Percentiles rank a stretch among this genome's conserved stretches.
These are phyloP conservation scores for Cirrhinus mrigala DNA, from an alignment of 2,797 vertebrate genomes.

Conservation along the genomic window DNA sequence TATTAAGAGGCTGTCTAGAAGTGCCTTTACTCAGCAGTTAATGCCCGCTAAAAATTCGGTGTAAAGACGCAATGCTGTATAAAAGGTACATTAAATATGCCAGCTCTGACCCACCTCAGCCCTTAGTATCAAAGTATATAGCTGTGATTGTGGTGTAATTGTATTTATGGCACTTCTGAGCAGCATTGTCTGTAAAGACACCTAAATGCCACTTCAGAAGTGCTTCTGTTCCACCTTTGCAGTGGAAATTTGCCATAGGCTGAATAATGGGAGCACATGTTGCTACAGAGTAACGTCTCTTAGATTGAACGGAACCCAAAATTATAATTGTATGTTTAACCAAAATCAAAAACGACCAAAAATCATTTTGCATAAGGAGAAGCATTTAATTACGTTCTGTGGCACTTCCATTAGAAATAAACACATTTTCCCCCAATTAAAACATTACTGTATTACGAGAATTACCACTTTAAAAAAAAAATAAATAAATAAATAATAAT, in stretches of 20 bases:
- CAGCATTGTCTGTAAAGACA: too few relatives aligned
- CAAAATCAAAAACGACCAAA: neutral
- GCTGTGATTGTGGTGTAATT: neutral
- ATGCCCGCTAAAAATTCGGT: too few relatives aligned
- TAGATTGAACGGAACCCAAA: neutral
- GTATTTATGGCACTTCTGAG: neutral
- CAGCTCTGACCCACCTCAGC: neutral
- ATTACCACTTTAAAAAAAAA: neutral
- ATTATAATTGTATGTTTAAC: neutral
- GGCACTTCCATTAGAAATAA: neutral
- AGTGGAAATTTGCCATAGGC: neutral
- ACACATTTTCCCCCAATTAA: neutral
- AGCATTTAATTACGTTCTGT: neutral
- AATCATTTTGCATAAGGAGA: neutral
- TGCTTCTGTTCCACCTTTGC: neutral
- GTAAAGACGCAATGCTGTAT: neutral
- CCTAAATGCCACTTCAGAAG: too few relatives aligned
- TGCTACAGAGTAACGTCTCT: neutral
- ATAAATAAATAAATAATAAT: too few relatives aligned
- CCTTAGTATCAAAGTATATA: neutral
- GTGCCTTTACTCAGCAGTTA: neutral
- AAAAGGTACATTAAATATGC: neutral
- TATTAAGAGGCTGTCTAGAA: neutral
- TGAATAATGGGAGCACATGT: neutral
- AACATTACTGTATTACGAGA: neutral